These are phyloP conservation scores for Xanthorhoe spadicearia DNA, from an alignment of 2,888 invertebrate genomes.

Conservation along the genomic window DNA sequence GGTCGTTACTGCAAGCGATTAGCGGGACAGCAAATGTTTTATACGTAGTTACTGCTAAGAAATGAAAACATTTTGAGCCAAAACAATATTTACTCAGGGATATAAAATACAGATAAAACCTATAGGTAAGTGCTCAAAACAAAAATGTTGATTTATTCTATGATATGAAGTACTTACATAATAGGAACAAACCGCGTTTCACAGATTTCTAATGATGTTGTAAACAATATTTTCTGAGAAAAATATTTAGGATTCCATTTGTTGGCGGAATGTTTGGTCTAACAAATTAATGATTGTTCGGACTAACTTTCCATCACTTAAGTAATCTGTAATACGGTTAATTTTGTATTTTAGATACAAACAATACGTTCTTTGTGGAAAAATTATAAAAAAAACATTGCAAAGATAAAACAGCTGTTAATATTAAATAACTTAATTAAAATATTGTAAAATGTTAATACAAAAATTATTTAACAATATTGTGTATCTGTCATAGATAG, in stretches of 20 bases:
- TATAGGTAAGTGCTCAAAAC: neutral
- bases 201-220: neutral
- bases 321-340: neutral
- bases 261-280: neutral
- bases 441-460: neutral
- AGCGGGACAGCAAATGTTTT: neutral
- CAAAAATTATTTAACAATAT: too few species aligned
- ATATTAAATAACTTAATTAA: too few species aligned
- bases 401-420: too few species aligned
- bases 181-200: neutral
- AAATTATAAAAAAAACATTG: neutral
- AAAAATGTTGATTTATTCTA: neutral
- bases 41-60: neutral
- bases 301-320: neutral
- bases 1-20: neutral
- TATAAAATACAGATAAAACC: neutral
- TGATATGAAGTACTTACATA: neutral
- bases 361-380: neutral
- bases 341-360: neutral
- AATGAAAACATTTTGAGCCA: neutral
- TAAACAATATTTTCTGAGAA: slow-evolving; percentile 19
- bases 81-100: neutral
- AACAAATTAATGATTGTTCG: too few species aligned
- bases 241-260: slow-evolving; percentile 11
- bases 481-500: too few species aligned